phyloP scores from a whole-genome alignment of 2,113 vertebrate genomes.

The Hippocampus abdominalis region DNA sequence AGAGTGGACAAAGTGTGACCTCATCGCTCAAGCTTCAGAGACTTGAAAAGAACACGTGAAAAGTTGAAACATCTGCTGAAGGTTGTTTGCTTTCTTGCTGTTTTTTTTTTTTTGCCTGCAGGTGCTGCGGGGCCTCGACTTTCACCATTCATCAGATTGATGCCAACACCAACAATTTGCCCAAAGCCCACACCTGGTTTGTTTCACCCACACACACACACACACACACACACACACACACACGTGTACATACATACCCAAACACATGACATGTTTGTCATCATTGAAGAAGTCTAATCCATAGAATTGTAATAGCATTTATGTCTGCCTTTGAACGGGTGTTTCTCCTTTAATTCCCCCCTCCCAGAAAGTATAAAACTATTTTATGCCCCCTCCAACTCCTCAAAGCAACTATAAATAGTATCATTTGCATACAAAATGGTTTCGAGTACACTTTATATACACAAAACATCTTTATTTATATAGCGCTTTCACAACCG shows the following conservation, averaged over 20 bases:
- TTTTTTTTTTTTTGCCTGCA: slow-evolving; percentile 54
- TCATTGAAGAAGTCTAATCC: not conserved
- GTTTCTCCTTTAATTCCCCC: too few relatives aligned
- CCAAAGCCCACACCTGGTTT: slow-evolving; percentile 95
- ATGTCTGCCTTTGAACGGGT: not conserved
- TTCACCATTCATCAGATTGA: slow-evolving; percentile 97
- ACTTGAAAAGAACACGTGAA: not conserved
- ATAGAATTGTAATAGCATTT: not conserved
- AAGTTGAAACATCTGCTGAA: not conserved
- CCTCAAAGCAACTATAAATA: too few relatives aligned
- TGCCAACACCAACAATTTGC: slow-evolving; percentile 89
- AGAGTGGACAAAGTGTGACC: not conserved
- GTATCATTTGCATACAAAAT: too few relatives aligned
- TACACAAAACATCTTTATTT: too few relatives aligned
- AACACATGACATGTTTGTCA: not conserved
- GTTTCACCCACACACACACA: slow-evolving; percentile 27
- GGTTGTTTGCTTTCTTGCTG: slow-evolving; percentile 6
- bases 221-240: too few relatives aligned
- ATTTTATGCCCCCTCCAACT: too few relatives aligned
- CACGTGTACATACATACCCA: too few relatives aligned
- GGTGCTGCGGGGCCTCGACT: slow-evolving; percentile 92
- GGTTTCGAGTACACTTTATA: too few relatives aligned
- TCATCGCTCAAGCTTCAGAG: not conserved
- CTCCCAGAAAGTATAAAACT: not conserved
- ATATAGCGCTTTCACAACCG: too few relatives aligned